These are phyloP conservation scores for Altica lythri DNA, from an alignment of 2,888 invertebrate genomes.

Conservation along the genomic window DNA sequence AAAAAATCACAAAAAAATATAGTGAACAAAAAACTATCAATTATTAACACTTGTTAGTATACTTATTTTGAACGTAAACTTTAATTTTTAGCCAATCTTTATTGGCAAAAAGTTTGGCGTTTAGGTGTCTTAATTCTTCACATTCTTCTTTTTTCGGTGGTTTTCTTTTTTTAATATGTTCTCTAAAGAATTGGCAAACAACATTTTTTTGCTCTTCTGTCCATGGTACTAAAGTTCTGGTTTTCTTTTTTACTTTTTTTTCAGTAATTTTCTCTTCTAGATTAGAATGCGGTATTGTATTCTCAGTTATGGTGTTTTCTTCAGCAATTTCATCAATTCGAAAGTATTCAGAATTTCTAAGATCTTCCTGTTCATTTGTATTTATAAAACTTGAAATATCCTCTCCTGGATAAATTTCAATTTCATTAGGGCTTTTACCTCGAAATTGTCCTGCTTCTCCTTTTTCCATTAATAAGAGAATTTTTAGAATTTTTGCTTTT, in stretches of 20 bases:
- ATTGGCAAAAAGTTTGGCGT: constrained; percentile 2
- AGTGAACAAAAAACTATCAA: too few relatives aligned
- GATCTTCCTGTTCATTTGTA: too few relatives aligned
- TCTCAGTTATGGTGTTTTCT: too few relatives aligned
- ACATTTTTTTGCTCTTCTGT: constrained; percentile 4
- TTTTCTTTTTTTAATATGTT: constrained; percentile 12
- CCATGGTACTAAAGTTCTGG: constrained; percentile 13
- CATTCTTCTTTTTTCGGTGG: constrained; percentile 15
- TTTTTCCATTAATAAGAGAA: constrained; percentile 34
- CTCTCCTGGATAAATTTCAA: constrained; percentile 32
- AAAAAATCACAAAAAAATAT: too few relatives aligned
- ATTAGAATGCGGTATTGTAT: neutral
- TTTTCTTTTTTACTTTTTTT: too few relatives aligned
- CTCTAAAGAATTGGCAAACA: neutral
- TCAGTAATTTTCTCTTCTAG: neutral
- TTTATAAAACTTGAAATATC: too few relatives aligned
- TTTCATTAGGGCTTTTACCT: constrained; percentile 34
- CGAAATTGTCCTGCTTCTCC: constrained; percentile 32
- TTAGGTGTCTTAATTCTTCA: neutral
- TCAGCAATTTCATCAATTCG: neutral
- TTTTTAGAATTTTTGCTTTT: constrained; percentile 35
- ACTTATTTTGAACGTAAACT: constrained; percentile 15
- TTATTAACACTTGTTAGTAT: neutral
- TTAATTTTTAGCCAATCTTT: constrained; percentile 18
- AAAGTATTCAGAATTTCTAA: constrained; percentile 27